Conservation (phyloP, 2,797 vertebrate species). For the Natrix natrix region DNA sequence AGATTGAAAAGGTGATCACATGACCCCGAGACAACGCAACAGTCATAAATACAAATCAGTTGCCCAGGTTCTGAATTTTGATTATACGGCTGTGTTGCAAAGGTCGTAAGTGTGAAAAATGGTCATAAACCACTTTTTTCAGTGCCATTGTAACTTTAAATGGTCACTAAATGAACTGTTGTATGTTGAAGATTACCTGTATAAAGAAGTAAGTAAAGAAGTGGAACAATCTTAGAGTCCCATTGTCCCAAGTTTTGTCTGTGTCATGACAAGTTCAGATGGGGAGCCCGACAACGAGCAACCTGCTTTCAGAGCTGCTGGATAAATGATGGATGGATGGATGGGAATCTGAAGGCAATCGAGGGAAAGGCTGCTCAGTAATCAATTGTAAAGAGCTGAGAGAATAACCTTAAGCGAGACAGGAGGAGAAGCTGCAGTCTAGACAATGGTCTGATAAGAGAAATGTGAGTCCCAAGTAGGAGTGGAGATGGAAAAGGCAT, state of each 20-base stretch:
- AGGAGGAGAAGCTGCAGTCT: neutral
- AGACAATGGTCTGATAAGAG: neutral
- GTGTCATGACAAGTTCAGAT: neutral
- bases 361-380: neutral
- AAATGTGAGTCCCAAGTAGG: neutral
- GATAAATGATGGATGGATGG: neutral
- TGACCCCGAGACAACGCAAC: neutral
- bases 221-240: neutral
- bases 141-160: neutral
- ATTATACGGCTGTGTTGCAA: neutral
- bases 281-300: neutral
- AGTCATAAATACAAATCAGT: neutral
- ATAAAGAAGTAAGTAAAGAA: neutral
- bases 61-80: neutral
- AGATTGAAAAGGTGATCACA: neutral
- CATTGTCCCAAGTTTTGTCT: neutral
- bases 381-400: neutral
- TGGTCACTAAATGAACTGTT: neutral
- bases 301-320: neutral
- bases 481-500: neutral
- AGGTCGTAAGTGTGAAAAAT: neutral
- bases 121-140: neutral
- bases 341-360: neutral
- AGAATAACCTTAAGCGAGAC: neutral
- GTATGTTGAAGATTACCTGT: neutral